Percentiles rank a stretch among this genome's conserved stretches.
These are phyloP conservation scores for Euthynnus affinis DNA, from an alignment of 2,797 vertebrate species.

Conservation along the genomic window DNA sequence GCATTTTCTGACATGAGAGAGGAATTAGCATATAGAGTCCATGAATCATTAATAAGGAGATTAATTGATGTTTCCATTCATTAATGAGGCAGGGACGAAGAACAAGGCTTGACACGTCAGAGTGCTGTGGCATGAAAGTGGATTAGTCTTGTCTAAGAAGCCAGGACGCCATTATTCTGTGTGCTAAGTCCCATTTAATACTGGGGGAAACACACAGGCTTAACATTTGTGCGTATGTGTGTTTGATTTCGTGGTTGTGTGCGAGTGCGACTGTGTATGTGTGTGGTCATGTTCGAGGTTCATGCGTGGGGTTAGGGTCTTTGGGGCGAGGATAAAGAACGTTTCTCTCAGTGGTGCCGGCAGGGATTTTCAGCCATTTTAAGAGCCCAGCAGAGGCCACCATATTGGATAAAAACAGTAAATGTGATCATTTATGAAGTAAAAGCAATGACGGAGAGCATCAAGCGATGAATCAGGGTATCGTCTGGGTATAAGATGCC, in stretches of 20 bases:
- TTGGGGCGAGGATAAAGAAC: conserved; percentile 20
- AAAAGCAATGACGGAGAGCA: background rate
- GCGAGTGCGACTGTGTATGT: background rate
- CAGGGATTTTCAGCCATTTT: background rate
- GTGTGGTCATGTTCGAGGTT: conserved; percentile 24
- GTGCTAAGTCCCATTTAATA: conserved; percentile 73
- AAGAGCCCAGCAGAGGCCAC: conserved; percentile 12
- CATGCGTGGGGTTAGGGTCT: conserved; percentile 26
- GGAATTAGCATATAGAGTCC: conserved; percentile 66
- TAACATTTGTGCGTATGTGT: conserved; percentile 49
- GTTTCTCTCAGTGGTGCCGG: background rate
- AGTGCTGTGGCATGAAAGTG: conserved; percentile 80
- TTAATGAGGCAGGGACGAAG: conserved; percentile 75
- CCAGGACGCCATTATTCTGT: conserved; percentile 75
- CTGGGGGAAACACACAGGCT: conserved; percentile 65
- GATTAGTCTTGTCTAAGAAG: conserved; percentile 82
- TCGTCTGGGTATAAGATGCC: background rate
- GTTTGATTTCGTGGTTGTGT: conserved; percentile 37
- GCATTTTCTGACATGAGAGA: conserved; percentile 49
- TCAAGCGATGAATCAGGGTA: background rate
- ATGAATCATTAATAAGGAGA: conserved; percentile 80
- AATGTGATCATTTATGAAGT: background rate
- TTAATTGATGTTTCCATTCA: conserved; percentile 84
- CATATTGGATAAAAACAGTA: background rate
- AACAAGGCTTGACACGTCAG: conserved; percentile 78